These are phyloP conservation scores for Cuculus canorus DNA, from an alignment of 2,797 vertebrate species.

Conservation along the genomic window DNA sequence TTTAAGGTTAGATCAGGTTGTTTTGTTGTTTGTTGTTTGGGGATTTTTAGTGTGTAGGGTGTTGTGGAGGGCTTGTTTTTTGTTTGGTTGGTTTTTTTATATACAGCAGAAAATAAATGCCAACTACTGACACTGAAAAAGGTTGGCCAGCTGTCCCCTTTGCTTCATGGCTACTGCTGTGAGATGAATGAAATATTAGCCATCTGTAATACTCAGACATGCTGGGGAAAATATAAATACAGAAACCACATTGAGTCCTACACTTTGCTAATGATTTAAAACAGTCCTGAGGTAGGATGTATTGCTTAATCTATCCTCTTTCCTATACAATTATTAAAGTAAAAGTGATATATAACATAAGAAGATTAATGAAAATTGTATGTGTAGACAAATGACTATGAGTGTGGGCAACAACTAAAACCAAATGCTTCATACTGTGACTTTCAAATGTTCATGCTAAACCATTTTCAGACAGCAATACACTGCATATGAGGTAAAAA, in stretches of 20 bases:
- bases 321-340: conserved; percentile 36
- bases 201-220: conserved; percentile 53
- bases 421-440: background rate
- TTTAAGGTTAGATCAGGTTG: conserved; percentile 13
- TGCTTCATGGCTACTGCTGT: conserved; percentile 33
- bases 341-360: conserved; percentile 6
- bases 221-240: conserved; percentile 36
- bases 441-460: background rate
- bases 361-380: background rate
- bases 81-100: background rate
- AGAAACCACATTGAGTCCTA: conserved; percentile 39
- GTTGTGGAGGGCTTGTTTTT: background rate
- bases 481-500: background rate
- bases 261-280: conserved; percentile 47
- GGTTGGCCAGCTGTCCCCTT: background rate
- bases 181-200: background rate
- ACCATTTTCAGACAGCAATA: background rate
- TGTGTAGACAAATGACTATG: background rate
- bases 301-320: background rate
- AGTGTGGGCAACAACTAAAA: background rate
- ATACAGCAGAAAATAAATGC: conserved; percentile 41
- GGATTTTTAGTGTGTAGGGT: too few species aligned
- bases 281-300: background rate
- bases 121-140: conserved; percentile 40
- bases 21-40: background rate